Evolutionary conservation across 2,113 vertebrate species (phyloP), one percentile per base, ranked within the genome.

Genomic region (Xenotilapia longispinis): DNA sequence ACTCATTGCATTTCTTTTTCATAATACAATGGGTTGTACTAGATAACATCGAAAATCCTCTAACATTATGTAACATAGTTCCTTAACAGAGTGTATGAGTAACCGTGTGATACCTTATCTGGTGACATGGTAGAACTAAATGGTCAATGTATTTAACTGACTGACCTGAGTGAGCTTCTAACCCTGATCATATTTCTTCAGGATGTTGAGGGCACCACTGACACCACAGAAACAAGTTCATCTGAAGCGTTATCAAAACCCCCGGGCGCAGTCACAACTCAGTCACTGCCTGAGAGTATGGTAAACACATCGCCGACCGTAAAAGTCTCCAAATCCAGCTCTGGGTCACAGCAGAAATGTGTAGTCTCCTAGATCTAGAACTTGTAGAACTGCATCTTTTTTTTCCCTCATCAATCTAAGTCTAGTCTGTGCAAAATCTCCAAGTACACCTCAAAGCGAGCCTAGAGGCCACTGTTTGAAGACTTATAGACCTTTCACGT

Each of bases 301-400:
- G 96, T 96, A 95, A 96, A 95, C 93, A 94, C 95, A 33, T 19
- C 95, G 81, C 88, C 94, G 15, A 83, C 93, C 33, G 80, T 87
- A 80, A 93, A 81, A 13, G 82, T 80, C 90, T 89, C 95, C 93
- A 91, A 88, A 58, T 7, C 94, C 79, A 45, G 90, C 91, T 33
- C 94, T 70, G 84, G 79, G 80, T 23, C 88, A 84, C 94, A 93
- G 84, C 93, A 92, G 87, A 95, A 78, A 91, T 97, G 96, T 51
- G 90, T 96, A 63, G 87, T 97, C 85, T 97, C 95, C 83, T 97
- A 97, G 91, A 78, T 47, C 42, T 87, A 86, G 87, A 84, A 7
- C 86, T 21, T 82, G 13, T 63, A 53, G 47, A 58, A 7, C 54
- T 26, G 9, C 5, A 42, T 31, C 33, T 47, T 15, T 45, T 31